phyloP scores from a whole-genome alignment of 2,797 vertebrate genomes.

The Falco columbarius region DNA sequence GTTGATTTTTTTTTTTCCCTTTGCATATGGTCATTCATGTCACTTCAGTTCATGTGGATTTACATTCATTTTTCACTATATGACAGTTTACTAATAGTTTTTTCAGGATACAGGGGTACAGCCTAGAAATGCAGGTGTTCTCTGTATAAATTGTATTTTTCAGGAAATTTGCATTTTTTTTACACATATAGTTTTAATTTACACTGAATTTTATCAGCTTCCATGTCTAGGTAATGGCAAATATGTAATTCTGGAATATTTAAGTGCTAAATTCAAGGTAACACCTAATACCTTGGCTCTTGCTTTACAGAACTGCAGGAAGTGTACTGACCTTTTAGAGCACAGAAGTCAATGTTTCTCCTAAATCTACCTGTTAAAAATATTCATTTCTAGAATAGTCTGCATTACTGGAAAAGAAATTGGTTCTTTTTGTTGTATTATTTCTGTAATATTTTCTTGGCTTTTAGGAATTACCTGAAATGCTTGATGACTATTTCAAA shows the following conservation, averaged over 20 bases:
- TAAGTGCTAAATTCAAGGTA: background rate
- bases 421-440: background rate
- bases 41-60: background rate
- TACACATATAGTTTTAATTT: too few relatives aligned
- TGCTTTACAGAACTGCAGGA: background rate
- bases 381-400: background rate
- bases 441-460: constrained; percentile 61
- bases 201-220: background rate
- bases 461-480: constrained; percentile 66
- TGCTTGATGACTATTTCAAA: constrained; percentile 49
- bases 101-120: background rate
- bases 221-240: background rate
- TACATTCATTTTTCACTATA: background rate
- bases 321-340: background rate
- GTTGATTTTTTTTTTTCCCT: background rate
- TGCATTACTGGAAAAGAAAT: constrained; percentile 20
- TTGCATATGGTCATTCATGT: background rate
- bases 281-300: background rate
- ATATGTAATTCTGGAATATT: background rate
- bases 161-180: too few relatives aligned
- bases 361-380: constrained; percentile 42
- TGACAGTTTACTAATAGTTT: background rate
- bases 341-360: constrained; percentile 4
- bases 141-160: background rate
- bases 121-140: background rate